Base-by-base conservation (phyloP, 2,113 vertebrate genomes). In the Takifugu bimaculatus region DNA sequence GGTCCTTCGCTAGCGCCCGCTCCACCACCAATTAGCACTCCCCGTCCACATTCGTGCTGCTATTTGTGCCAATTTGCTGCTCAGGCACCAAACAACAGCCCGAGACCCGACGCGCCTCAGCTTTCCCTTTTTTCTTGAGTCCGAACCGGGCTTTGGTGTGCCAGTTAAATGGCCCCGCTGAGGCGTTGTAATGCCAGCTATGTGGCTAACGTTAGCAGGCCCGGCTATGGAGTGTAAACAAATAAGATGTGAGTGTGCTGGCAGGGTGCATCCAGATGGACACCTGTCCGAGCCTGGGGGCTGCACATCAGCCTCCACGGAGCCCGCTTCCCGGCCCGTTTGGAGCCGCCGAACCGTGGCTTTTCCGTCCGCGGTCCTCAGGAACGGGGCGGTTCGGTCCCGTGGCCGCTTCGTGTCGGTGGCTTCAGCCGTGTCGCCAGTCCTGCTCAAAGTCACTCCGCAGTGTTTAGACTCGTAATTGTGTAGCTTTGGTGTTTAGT, bases 191-290 rank as follows among this genome's bases (percentile, higher is more conserved):
- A 14, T 28, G 20, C 6, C 53, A 60, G 78, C 80, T 67, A 73
- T 50, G 26, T 27, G 50, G 80, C 78, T 83, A 80, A 65, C 77
- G 3, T 66, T 80, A 84, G 77, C 80, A 80, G 87, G 83, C 81
- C 83, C 57, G 26, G 63, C 69, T 67, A 13, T 69, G 49, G 65
- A 70, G 88, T 85, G 81, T 89, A 88, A 89, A 89, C 88, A 90
- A 87, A 86, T 79, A 71, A 72, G 68, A 65, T 57, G 63, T 73
- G 79, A 57, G 25, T 43, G 53, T 3, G 51, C 68, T 32, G 27
- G 50, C 65, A 70, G 32, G 28, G 53, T 68, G 52, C 42, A 52
- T 63, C 68, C 64, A 63, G 26, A 44, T 29, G 42, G 60, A 10
- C 32, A 9, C 1, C 26, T 13, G 3, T 28, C 43, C 4, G 7